A percentile compares a stretch with the other conserved stretches of the same genome.
phyloP scores from a whole-genome alignment of 2,797 vertebrate species.

The Acipenser oxyrinchus region DNA sequence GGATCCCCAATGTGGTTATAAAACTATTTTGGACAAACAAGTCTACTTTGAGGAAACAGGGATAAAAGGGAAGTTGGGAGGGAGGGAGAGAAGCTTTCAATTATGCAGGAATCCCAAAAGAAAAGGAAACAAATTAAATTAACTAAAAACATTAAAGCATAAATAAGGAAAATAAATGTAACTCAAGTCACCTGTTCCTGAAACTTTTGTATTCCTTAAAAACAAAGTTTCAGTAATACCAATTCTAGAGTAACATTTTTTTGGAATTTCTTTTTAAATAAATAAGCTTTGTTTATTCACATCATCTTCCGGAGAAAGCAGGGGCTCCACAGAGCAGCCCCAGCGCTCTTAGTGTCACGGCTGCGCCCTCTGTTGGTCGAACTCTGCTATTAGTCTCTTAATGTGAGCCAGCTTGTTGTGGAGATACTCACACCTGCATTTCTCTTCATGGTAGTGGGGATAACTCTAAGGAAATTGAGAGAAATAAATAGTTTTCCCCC shows the following conservation, averaged over 20 bases:
- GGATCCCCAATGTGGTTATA: constrained; percentile 31
- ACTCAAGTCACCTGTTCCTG: constrained; percentile 47
- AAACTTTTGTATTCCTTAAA: constrained; percentile 25
- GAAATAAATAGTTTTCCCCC: constrained; percentile 5
- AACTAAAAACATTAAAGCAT: constrained; percentile 14
- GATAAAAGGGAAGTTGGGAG: constrained; percentile 2
- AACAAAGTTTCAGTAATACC: constrained; percentile 5
- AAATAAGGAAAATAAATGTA: constrained; percentile 13
- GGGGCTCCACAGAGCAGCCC: constrained; percentile 33
- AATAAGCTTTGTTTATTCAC: constrained; percentile 50
- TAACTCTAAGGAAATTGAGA: constrained; percentile 48
- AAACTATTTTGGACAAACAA: constrained; percentile 39
- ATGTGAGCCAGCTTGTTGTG: constrained; percentile 87
- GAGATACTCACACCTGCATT: constrained; percentile 79
- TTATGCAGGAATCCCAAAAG: constrained; percentile 31
- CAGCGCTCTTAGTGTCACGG: constrained; percentile 54
- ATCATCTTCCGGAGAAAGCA: constrained; percentile 31
- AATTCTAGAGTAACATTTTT: constrained; percentile 23
- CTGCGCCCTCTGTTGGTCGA: constrained; percentile 70
- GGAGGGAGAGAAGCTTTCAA: constrained; percentile 39
- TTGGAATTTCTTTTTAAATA: constrained; percentile 44
- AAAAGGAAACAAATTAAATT: constrained; percentile 15
- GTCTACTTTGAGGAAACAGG: constrained; percentile 13
- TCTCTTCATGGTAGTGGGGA: constrained; percentile 76
- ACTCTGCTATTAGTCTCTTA: constrained; percentile 80